Evolutionary conservation across 2,797 vertebrate species (phyloP).

Genomic region (Clarias fuscus): DNA sequence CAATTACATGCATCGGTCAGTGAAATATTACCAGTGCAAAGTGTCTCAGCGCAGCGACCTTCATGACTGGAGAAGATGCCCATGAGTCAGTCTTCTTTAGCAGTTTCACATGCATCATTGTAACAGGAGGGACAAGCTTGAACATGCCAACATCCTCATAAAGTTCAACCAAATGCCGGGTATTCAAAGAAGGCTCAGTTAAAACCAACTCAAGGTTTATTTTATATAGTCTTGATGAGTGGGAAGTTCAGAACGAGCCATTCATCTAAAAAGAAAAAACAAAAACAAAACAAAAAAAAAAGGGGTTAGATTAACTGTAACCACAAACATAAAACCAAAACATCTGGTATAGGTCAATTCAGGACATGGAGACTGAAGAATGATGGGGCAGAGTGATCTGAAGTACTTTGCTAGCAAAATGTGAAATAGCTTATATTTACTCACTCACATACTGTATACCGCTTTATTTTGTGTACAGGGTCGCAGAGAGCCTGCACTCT

Average conservation of each 20-base stretch:
- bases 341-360: background rate
- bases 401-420: background rate
- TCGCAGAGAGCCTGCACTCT: too few species aligned
- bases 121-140: conserved; percentile 1
- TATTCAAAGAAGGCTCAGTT: background rate
- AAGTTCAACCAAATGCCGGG: conserved; percentile 7
- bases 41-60: conserved; percentile 14
- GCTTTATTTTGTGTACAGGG: too few species aligned
- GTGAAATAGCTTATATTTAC: too few species aligned
- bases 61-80: conserved; percentile 8
- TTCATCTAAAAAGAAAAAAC: conserved; percentile 78
- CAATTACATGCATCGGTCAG: conserved; percentile 1
- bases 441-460: too few species aligned
- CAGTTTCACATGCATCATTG: background rate
- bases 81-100: background rate
- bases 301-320: background rate
- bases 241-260: conserved; percentile 77
- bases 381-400: background rate
- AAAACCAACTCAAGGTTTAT: background rate
- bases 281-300: background rate
- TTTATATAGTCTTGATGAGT: conserved; percentile 87
- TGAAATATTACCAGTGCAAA: conserved; percentile 17
- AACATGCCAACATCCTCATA: background rate
- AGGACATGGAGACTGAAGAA: background rate
- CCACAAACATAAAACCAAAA: background rate